Percentiles rank a stretch among this genome's conserved stretches.
Evolutionary conservation across 2,888 invertebrate genomes (phyloP).

Genomic region (Philhelius pedissequus): DNA sequence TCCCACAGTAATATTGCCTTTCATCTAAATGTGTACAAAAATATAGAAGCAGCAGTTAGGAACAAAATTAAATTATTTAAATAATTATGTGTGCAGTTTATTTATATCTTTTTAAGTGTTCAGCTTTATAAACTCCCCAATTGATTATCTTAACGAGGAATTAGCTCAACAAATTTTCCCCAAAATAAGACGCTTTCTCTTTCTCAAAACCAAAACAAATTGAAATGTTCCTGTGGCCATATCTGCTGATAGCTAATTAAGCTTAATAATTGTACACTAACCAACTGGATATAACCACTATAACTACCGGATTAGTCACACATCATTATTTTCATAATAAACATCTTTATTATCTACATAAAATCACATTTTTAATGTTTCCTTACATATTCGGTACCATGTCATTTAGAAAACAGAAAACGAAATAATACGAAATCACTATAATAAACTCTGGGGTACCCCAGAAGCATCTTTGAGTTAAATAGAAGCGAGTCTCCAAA

Average conservation of each 20-base stretch:
- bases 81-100: too few relatives aligned
- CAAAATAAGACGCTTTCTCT: too few relatives aligned
- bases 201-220: too few relatives aligned
- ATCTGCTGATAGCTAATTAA: neutral
- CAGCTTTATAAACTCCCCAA: too few relatives aligned
- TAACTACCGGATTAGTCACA: neutral
- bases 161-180: too few relatives aligned
- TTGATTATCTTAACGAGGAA: too few relatives aligned
- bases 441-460: neutral
- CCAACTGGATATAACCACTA: neutral
- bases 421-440: neutral
- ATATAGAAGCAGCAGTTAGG: too few relatives aligned
- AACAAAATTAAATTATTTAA: too few relatives aligned
- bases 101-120: too few relatives aligned
- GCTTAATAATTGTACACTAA: neutral
- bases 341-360: neutral
- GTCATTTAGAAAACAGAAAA: neutral
- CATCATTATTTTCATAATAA: neutral
- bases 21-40: too few relatives aligned
- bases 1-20: too few relatives aligned
- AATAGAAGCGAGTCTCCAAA: slow-evolving; percentile 34
- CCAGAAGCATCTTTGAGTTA: slow-evolving; percentile 4
- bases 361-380: neutral
- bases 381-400: neutral
- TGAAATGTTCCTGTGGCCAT: too few relatives aligned